A percentile compares a stretch with the other conserved stretches of the same genome.
phyloP scores from a whole-genome alignment of 2,888 invertebrate species.

The Chrysolina haemoptera region DNA sequence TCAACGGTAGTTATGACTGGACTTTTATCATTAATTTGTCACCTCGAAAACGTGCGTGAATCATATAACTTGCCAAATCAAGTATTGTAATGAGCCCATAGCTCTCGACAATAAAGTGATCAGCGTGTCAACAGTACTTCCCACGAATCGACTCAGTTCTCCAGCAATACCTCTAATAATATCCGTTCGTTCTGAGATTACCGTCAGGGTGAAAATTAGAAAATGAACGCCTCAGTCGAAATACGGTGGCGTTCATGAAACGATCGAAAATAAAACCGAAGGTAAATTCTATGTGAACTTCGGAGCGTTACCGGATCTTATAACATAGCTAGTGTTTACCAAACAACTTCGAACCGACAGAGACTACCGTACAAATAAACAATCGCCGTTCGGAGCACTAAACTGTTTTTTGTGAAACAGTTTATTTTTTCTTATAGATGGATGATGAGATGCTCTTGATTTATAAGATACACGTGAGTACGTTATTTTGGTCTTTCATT shows the following conservation, averaged over 20 bases:
- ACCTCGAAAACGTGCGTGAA: conserved; percentile 8
- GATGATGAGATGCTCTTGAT: conserved; percentile 33
- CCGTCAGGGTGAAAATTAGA: not conserved
- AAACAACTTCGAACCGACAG: not conserved
- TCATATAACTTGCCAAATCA: not conserved
- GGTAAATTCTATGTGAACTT: conserved; percentile 8
- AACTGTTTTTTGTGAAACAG: conserved; percentile 22
- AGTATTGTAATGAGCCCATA: conserved; percentile 6
- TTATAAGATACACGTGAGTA: conserved; percentile 39
- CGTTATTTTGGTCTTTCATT: conserved; percentile 11
- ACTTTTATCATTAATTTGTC: not conserved
- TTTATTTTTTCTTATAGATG: conserved; percentile 25
- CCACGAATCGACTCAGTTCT: not conserved
- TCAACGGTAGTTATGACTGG: not conserved
- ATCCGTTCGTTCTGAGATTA: not conserved
- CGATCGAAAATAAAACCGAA: conserved; percentile 17
- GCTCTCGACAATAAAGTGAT: not conserved
- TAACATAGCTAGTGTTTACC: not conserved
- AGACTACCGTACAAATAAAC: not conserved
- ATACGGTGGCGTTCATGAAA: not conserved
- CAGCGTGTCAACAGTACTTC: not conserved
- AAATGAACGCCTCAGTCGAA: conserved; percentile 1
- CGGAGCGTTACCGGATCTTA: conserved; percentile 3
- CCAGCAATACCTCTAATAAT: not conserved
- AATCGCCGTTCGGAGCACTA: not conserved